phyloP scores from a whole-genome alignment of 92 coral and sea anemone genomes.

The Umimayanthus kanabou region DNA sequence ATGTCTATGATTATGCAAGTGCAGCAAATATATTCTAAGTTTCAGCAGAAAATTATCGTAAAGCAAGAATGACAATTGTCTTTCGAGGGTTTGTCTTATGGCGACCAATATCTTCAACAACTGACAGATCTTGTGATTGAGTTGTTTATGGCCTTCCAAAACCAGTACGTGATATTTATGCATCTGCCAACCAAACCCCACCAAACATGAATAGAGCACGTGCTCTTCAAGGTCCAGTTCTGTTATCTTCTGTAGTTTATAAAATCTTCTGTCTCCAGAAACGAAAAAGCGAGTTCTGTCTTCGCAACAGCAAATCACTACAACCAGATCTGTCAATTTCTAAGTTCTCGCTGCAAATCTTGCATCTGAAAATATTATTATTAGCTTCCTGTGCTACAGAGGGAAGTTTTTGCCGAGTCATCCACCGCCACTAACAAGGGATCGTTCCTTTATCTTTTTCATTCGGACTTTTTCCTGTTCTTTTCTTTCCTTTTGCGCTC shows the following conservation, averaged over 20 bases:
- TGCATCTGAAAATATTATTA: conserved; percentile 6
- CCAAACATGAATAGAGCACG: conserved; percentile 6
- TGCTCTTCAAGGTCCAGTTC: neutral
- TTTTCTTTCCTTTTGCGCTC: conserved; percentile 66
- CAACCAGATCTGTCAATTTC: neutral
- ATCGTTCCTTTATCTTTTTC: neutral
- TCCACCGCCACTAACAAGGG: neutral
- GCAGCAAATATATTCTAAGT: neutral
- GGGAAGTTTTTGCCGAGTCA: neutral
- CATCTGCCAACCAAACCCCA: neutral
- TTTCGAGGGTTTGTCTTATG: neutral
- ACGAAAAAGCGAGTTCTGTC: neutral
- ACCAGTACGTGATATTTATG: neutral
- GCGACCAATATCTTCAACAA: conserved; percentile 3
- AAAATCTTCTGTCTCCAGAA: neutral
- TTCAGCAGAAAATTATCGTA: neutral
- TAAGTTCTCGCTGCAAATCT: neutral
- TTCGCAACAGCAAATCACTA: neutral
- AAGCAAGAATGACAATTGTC: neutral
- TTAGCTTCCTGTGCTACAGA: neutral
- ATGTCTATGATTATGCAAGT: neutral
- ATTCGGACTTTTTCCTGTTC: conserved; percentile 34
- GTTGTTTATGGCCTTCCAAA: neutral
- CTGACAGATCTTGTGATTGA: neutral
- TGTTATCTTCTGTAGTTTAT: neutral